A percentile compares a stretch with the other conserved stretches of the same genome.
phyloP scores from a whole-genome alignment of 2,113 vertebrate species.

The Brachirus orientalis region DNA sequence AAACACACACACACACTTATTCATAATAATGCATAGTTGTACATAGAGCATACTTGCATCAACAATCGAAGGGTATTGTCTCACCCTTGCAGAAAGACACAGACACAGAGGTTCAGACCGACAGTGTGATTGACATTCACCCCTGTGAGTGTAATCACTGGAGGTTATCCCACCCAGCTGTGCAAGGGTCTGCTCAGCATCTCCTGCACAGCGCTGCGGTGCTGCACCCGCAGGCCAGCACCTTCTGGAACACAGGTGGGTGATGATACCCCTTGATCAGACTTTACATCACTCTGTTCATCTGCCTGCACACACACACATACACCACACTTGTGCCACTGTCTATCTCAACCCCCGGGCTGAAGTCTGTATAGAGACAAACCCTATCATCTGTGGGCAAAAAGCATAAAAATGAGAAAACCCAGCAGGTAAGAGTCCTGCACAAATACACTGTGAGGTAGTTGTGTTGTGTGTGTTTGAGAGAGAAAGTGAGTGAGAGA shows the following conservation, averaged over 20 bases:
- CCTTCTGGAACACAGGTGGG: slow-evolving; percentile 84
- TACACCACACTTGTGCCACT: slow-evolving; percentile 58
- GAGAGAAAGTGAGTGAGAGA: slow-evolving; percentile 3
- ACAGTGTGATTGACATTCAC: slow-evolving; percentile 90
- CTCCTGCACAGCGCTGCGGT: slow-evolving; percentile 73
- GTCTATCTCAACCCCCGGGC: slow-evolving; percentile 64
- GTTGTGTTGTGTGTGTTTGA: slow-evolving; percentile 2
- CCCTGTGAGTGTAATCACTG: slow-evolving; percentile 87
- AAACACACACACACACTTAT: slow-evolving; percentile 5
- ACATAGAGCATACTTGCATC: slow-evolving; percentile 77
- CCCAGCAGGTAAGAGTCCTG: slow-evolving; percentile 2
- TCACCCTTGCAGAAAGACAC: slow-evolving; percentile 77
- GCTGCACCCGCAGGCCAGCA: slow-evolving; percentile 75
- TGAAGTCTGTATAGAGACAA: slow-evolving; percentile 28
- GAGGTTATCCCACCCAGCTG: slow-evolving; percentile 92
- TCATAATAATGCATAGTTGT: slow-evolving; percentile 41
- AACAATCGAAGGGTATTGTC: slow-evolving; percentile 88
- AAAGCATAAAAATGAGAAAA: slow-evolving; percentile 2
- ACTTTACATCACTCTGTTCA: slow-evolving; percentile 52
- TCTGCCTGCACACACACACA: slow-evolving; percentile 58
- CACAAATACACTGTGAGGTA: neutral
- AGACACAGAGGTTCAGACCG: slow-evolving; percentile 26
- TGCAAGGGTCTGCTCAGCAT: slow-evolving; percentile 83
- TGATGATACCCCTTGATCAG: slow-evolving; percentile 88
- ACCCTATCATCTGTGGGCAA: neutral